Conservation (phyloP, 2,113 vertebrate species). For the Cottus gobio region DNA sequence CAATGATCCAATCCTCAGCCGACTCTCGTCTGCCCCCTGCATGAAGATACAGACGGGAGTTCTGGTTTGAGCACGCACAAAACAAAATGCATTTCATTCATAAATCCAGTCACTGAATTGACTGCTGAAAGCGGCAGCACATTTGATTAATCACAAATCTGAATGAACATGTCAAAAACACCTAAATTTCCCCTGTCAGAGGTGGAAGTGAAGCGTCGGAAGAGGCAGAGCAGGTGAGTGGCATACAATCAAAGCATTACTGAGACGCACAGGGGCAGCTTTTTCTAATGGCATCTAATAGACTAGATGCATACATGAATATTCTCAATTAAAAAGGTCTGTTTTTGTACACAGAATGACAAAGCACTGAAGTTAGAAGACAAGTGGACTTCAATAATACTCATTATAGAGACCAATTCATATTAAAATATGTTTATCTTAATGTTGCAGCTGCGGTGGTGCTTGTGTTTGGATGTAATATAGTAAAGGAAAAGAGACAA, state of each 20-base stretch:
- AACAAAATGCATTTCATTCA: slow-evolving; percentile 1
- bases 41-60: not conserved
- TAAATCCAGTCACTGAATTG: not conserved
- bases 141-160: slow-evolving; percentile 14
- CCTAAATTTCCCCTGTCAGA: slow-evolving; percentile 21
- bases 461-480: not conserved
- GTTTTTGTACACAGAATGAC: slow-evolving; percentile 19
- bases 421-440: slow-evolving; percentile 27
- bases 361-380: slow-evolving; percentile 19
- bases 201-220: not conserved
- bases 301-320: slow-evolving; percentile 43
- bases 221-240: slow-evolving; percentile 17
- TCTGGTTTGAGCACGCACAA: not conserved
- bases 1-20: slow-evolving; percentile 1
- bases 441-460: slow-evolving; percentile 17
- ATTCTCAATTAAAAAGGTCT: slow-evolving; percentile 29
- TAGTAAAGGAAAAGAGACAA: slow-evolving; percentile 11
- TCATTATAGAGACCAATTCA: slow-evolving; percentile 39
- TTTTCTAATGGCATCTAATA: slow-evolving; percentile 1
- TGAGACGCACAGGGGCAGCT: not conserved
- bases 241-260: slow-evolving; percentile 41
- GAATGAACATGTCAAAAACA: slow-evolving; percentile 20
- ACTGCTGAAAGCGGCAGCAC: not conserved
- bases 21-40: not conserved
- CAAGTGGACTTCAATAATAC: slow-evolving; percentile 19